Percentiles rank a stretch among this genome's conserved stretches.
phyloP scores from a whole-genome alignment of 1,140 invertebrate genomes.

The Doryteuthis pealeii region DNA sequence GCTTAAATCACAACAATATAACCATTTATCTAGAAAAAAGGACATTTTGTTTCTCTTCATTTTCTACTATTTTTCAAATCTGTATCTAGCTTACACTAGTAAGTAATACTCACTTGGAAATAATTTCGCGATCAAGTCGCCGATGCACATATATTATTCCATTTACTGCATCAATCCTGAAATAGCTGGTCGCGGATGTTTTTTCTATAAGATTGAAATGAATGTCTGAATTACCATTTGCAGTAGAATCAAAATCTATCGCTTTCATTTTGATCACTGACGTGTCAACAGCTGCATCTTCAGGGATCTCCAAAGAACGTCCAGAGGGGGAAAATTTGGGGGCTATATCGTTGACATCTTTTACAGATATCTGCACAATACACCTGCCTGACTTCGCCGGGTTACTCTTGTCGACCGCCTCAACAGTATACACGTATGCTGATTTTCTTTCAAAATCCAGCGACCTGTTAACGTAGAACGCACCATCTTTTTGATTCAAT shows the following conservation, averaged over 20 bases:
- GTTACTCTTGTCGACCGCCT: conserved; percentile 62
- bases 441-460: conserved; percentile 83
- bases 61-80: too few relatives aligned
- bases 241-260: conserved; percentile 64
- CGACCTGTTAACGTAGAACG: neutral
- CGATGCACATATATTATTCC: neutral
- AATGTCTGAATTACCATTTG: neutral
- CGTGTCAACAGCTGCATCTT: conserved; percentile 89
- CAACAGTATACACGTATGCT: conserved; percentile 78
- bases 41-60: too few relatives aligned
- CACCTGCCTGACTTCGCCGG: conserved; percentile 25
- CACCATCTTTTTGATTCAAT: neutral
- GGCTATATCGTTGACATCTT: conserved; percentile 49
- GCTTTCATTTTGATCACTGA: conserved; percentile 41
- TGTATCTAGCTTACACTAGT: too few relatives aligned
- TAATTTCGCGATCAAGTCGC: neutral
- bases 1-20: too few relatives aligned
- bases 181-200: neutral
- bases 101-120: neutral
- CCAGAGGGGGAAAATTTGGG: conserved; percentile 38
- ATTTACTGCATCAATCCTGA: neutral
- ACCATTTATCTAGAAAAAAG: too few relatives aligned
- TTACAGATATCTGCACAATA: conserved; percentile 34
- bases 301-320: conserved; percentile 81
- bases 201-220: neutral